These are phyloP conservation scores for Scaptomyza pallida DNA, from an alignment of 1,140 invertebrate genomes.

Conservation along the genomic window DNA sequence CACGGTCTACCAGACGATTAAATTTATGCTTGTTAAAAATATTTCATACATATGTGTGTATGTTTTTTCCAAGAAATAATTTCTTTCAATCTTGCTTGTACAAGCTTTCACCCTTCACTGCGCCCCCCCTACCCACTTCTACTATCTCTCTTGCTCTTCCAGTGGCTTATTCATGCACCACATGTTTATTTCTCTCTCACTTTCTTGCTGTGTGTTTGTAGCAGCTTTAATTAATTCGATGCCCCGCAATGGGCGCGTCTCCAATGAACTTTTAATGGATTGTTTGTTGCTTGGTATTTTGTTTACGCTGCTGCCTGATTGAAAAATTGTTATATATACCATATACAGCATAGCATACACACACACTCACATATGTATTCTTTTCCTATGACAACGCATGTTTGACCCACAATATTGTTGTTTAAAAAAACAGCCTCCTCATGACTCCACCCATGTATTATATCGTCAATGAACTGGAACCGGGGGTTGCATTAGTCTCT, in stretches of 20 bases:
- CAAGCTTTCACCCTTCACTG: constrained; percentile 35
- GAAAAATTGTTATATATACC: constrained; percentile 65
- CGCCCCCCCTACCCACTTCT: constrained; percentile 10
- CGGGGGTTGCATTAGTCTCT: constrained; percentile 17
- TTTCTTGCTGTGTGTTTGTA: neutral
- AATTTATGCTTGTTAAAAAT: constrained; percentile 21
- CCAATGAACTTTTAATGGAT: constrained; percentile 66
- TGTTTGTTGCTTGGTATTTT: constrained; percentile 69
- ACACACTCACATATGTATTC: constrained; percentile 16
- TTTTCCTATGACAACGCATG: constrained; percentile 33
- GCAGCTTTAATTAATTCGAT: constrained; percentile 75
- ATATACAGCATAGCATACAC: neutral
- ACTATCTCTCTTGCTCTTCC: constrained; percentile 9
- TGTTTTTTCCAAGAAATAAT: constrained; percentile 63
- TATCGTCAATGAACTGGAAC: constrained; percentile 67
- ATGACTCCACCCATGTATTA: constrained; percentile 34
- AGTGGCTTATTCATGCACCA: too few relatives aligned
- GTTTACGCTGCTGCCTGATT: constrained; percentile 65
- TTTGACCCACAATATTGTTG: constrained; percentile 68
- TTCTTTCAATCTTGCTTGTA: constrained; percentile 53
- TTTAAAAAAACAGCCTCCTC: constrained; percentile 43
- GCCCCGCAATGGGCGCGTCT: constrained; percentile 71
- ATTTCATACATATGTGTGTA: constrained; percentile 22
- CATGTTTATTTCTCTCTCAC: constrained; percentile 1
- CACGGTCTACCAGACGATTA: neutral